A percentile compares a stretch with the other conserved stretches of the same genome.
Evolutionary conservation across 2,888 invertebrate genomes (phyloP).

Genomic region (Parelbella ahira): DNA sequence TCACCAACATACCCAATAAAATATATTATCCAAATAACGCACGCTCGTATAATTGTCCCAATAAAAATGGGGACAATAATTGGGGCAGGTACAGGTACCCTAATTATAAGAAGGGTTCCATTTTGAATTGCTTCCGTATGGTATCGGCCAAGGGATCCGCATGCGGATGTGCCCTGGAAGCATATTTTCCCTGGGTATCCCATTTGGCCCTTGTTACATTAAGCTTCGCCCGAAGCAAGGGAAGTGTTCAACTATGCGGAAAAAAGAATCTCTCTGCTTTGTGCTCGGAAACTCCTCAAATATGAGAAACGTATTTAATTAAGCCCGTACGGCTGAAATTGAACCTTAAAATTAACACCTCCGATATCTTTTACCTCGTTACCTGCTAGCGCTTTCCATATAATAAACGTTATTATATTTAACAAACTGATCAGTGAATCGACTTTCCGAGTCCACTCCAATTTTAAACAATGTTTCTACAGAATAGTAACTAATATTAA

Average conservation of each 20-base stretch:
- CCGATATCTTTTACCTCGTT: conserved; percentile 1
- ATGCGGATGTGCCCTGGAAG: conserved; percentile 16
- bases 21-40: too few species aligned
- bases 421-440: too few species aligned
- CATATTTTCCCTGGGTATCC: conserved; percentile 19
- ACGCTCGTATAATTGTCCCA: background rate
- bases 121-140: conserved; percentile 23
- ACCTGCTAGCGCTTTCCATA: too few species aligned
- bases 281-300: conserved; percentile 41
- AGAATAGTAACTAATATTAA: too few species aligned
- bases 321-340: conserved; percentile 50
- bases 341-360: conserved; percentile 42
- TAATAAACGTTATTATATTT: too few species aligned
- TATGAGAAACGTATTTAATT: conserved; percentile 70
- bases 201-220: conserved; percentile 41
- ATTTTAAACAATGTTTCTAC: too few species aligned
- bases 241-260: conserved; percentile 59
- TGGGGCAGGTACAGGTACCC: conserved; percentile 7
- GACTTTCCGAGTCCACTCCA: too few species aligned
- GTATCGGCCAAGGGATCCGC: conserved; percentile 5
- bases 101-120: conserved; percentile 20
- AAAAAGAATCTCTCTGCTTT: conserved; percentile 55
- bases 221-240: conserved; percentile 49
- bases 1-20: too few species aligned
- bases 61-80: conserved; percentile 13